phyloP scores from a whole-genome alignment of 2,888 invertebrate species.

The Rhogogaster chlorosoma region DNA sequence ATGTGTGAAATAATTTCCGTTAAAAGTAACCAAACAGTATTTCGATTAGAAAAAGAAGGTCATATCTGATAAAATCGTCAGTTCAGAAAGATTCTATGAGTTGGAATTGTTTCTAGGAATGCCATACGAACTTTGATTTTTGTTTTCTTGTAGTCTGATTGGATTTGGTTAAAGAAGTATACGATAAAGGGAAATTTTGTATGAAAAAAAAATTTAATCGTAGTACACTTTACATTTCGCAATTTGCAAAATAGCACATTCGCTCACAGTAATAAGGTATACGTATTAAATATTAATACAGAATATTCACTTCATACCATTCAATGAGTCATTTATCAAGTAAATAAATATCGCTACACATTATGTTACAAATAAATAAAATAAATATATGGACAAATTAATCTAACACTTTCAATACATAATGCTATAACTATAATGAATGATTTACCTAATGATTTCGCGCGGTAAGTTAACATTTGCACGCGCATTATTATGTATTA shows the following conservation, averaged over 20 bases:
- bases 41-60: too few species aligned
- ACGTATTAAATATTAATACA: conserved; percentile 47
- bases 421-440: not conserved
- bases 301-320: conserved; percentile 27
- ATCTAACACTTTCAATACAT: conserved; percentile 1
- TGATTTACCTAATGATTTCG: not conserved
- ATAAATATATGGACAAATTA: conserved; percentile 45
- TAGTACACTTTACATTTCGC: conserved; percentile 36
- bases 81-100: too few species aligned
- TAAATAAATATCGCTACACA: conserved; percentile 16
- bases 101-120: too few species aligned
- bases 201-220: conserved; percentile 20
- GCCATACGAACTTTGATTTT: too few species aligned
- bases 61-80: too few species aligned
- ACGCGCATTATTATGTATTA: not conserved
- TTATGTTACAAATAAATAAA: conserved; percentile 47
- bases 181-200: not conserved
- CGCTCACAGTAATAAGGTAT: conserved; percentile 13
- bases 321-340: not conserved
- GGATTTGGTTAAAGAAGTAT: not conserved
- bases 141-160: not conserved
- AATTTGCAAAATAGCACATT: conserved; percentile 36
- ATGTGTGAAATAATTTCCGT: not conserved
- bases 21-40: not conserved
- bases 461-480: not conserved